Evolutionary conservation across 2,113 vertebrate genomes (phyloP).

Genomic region (Psettodes erumei): DNA sequence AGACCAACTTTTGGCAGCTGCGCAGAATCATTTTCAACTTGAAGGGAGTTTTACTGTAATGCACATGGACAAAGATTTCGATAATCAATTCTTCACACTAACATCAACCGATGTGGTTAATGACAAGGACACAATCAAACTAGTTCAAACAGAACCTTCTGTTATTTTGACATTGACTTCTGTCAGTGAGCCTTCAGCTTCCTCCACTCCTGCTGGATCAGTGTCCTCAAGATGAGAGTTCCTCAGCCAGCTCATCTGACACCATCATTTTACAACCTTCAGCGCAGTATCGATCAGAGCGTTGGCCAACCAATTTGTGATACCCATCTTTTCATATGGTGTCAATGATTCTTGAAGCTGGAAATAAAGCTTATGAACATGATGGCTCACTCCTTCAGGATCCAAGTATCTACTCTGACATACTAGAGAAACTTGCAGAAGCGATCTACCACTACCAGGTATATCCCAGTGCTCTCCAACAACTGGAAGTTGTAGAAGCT

Average conservation of each 20-base stretch:
- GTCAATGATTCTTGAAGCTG: not conserved
- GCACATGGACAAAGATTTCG: constrained; percentile 23
- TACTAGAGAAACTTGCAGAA: constrained; percentile 42
- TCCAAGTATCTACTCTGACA: constrained; percentile 23
- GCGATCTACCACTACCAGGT: not conserved
- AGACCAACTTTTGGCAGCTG: constrained; percentile 47
- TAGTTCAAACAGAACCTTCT: constrained; percentile 52
- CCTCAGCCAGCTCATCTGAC: not conserved
- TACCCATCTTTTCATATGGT: constrained; percentile 36
- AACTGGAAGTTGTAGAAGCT: constrained; percentile 6
- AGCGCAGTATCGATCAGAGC: not conserved
- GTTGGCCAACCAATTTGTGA: constrained; percentile 35
- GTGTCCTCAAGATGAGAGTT: constrained; percentile 47
- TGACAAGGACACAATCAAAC: constrained; percentile 60
- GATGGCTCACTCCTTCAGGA: constrained; percentile 9
- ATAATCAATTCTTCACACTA: constrained; percentile 19
- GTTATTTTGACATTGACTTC: constrained; percentile 51
- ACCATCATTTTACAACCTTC: not conserved
- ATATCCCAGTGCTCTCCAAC: not conserved
- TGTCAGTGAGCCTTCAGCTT: constrained; percentile 22
- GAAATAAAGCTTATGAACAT: constrained; percentile 37
- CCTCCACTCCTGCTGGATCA: constrained; percentile 30
- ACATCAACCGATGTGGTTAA: constrained; percentile 3
- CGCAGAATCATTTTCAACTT: constrained; percentile 50
- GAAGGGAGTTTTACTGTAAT: constrained; percentile 31